These are phyloP conservation scores for Whitmania pigra DNA, from an alignment of 1,140 invertebrate genomes.

Conservation along the genomic window DNA sequence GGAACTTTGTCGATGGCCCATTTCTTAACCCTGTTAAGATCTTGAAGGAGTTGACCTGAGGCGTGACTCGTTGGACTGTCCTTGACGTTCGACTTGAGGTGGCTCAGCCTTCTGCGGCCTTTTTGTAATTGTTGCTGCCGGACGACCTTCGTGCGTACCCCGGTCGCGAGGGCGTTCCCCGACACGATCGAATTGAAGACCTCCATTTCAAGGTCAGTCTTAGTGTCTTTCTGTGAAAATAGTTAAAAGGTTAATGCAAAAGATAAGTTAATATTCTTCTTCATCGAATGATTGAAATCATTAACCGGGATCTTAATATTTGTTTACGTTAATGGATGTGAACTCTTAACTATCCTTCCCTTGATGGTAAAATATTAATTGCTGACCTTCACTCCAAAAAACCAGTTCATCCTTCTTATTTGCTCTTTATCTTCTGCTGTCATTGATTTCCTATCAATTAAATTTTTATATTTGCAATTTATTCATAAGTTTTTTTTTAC, in stretches of 20 bases:
- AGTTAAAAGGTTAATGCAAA: background rate
- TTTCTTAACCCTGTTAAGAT: conserved; percentile 2
- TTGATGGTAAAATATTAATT: too few relatives aligned
- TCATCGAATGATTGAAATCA: background rate
- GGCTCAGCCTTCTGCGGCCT: background rate
- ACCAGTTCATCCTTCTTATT: too few relatives aligned
- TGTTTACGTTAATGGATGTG: background rate
- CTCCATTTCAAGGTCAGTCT: background rate
- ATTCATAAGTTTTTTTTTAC: too few relatives aligned
- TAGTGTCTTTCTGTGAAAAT: conserved; percentile 6
- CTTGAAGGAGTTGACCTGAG: conserved; percentile 1
- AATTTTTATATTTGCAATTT: too few relatives aligned
- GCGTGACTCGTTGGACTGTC: background rate
- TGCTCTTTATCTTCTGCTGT: too few relatives aligned
- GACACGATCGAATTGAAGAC: background rate
- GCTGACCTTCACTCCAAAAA: too few relatives aligned
- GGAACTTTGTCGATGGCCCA: background rate
- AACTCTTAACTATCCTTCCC: too few relatives aligned
- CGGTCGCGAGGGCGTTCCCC: background rate
- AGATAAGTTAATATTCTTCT: background rate
- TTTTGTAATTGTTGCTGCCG: background rate
- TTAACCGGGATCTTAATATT: background rate
- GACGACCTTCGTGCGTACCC: background rate
- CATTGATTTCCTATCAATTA: too few relatives aligned
- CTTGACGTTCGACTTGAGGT: background rate